Base-by-base conservation (phyloP, 2,113 vertebrate species). In the Eretmodus cyanostictus region DNA sequence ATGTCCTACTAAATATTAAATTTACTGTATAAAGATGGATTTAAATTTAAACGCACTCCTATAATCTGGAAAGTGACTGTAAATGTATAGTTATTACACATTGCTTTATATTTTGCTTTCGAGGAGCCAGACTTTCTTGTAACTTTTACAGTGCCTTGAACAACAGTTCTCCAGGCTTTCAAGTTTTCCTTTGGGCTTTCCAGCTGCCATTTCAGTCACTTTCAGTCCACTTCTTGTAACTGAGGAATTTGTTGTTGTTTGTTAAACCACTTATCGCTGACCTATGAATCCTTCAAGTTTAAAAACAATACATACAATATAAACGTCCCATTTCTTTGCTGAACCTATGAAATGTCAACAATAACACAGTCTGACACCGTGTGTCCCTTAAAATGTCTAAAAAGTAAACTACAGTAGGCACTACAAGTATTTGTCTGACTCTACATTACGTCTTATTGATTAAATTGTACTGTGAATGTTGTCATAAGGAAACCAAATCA, bases 21-120 rank as follows among this genome's bases (percentile, higher is more conserved):
- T 68, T 8, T 0, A 19, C 63, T 13, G 63, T 22, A 66, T 66
- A 8, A 66, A 66, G 19, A 38, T 22, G 61, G 61, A 38, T 4
- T 66, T 38, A 8, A 13, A 38, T 38, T 66, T 0, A 38, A 38
- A 66, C 0, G 0, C 34, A 66, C 7, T 66, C 61, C 19, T 22
- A 38, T 66, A 13, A 66, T 22, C 61, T 66, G 61, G 11, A 66
- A 66, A 66, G 34, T 3, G 61, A 38, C 19, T 66, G 61, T 66
- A 66, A 38, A 66, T 38, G 19, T 68, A 68, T 38, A 38, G 34
- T 38, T 68, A 68, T 68, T 38, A 13, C 63, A 38, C 11, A 40
- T 5, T 68, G 7, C 19, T 38, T 68, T 38, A 2, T 8, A 68
- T 68, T 68, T 68, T 4, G 63, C 63, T 68, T 13, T 68, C 3